Evolutionary conservation across 2,113 vertebrate genomes (phyloP).

Genomic region (Tachuris rubrigastra): DNA sequence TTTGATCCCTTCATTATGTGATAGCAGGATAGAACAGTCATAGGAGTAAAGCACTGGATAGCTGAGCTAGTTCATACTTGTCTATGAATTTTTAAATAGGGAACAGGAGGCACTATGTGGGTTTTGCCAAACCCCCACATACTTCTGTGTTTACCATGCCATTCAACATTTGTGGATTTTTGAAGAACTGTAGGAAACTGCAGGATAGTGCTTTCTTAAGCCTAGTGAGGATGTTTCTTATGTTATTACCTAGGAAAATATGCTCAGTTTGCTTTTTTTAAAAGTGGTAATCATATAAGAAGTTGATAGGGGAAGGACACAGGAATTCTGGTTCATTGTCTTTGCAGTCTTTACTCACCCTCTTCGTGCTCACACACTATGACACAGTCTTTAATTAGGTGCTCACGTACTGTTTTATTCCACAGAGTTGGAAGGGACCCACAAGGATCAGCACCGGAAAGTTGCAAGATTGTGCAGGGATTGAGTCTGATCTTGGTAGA

Average conservation of each 20-base stretch:
- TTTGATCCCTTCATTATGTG: background rate
- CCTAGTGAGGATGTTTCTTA: background rate
- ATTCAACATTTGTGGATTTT: background rate
- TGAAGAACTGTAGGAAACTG: background rate
- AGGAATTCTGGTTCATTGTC: background rate
- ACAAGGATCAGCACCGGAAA: background rate
- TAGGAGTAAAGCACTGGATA: background rate
- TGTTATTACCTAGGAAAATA: background rate
- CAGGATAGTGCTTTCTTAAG: background rate
- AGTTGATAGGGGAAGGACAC: background rate
- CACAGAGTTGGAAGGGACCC: background rate
- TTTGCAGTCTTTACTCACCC: background rate
- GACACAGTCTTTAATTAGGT: background rate
- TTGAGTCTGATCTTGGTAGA: background rate
- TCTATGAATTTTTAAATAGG: background rate
- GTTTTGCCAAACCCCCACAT: background rate
- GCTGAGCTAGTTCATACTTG: background rate
- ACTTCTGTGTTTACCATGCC: background rate
- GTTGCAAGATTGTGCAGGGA: background rate
- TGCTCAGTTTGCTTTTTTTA: background rate
- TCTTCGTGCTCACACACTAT: background rate
- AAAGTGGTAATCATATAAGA: background rate
- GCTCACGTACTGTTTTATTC: background rate
- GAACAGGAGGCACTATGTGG: background rate
- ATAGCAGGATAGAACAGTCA: background rate